Base-by-base conservation (phyloP, 2,797 vertebrate species). In the Rhinella marina region DNA sequence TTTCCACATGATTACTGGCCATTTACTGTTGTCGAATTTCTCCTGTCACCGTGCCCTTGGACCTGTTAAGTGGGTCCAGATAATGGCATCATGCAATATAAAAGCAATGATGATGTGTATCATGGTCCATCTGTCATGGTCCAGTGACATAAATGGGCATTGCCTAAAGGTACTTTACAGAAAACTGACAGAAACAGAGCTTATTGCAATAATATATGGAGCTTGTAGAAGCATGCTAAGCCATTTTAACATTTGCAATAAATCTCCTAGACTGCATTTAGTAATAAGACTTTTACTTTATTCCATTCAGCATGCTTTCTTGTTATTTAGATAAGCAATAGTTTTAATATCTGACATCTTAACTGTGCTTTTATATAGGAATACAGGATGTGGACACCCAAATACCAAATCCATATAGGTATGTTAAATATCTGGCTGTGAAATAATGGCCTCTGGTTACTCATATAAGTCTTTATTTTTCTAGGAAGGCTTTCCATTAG, bases 1-100 rank as follows among this genome's bases (percentile, higher is more conserved):
- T 91, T 90, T 91, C 77, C 88, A 72, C 91, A 90, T 92, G 79
- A 90, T 89, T 92, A 88, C 87, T 91, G 84, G 64, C 90, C 92
- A 92, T 92, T 91, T 90, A 85, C 91, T 91, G 88, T 76, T 89
- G 80, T 77, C 88, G 90, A 91, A 91, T 92, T 92, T 91, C 91
- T 90, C 91, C 87, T 90, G 89, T 89, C 88, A 90, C 25, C 54
- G 89, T 92, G 90, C 90, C 91, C 90, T 93, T 92, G 92, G 88
- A 81, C 82, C 83, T 91, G 76, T 91, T 76, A 88, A 90, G 81
- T 86, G 86, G 86, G 85, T 91, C 88, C 86, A 84, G 87, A 89
- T 92, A 91, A 92, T 92, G 73, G 90, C 78, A 85, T 89, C 89
- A 81, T 91, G 89, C 85, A 90, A 91, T 87, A 91, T 87, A 73